Evolutionary conservation across 2,888 invertebrate species (phyloP), one percentile per base, ranked within the genome.

Genomic region (Laspeyria flexula): DNA sequence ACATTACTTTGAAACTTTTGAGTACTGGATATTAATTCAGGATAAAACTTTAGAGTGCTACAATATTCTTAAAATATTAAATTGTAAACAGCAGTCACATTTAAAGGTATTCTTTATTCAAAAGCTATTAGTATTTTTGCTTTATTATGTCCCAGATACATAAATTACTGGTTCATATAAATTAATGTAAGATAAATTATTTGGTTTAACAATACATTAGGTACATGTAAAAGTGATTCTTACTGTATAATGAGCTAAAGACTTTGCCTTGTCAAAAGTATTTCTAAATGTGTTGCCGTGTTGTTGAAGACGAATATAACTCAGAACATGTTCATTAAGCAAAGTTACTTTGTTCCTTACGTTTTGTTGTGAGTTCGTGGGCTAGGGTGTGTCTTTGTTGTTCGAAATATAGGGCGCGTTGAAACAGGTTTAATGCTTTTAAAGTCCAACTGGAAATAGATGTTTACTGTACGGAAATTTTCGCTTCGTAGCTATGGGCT

Each of bases 371-470:
- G 47, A 48, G 47, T 16, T 43, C 39, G 18, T 29, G 18, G 16
- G 30, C 37, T 31, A 29, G 33, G 58, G 59, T 35, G 62, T 46
- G 55, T 51, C 65, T 62, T 62, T 59, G 53, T 50, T 41, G 41
- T 49, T 3, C 11, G 44, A 57, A 65, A 65, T 56, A 59, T 52
- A 55, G 56, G 56, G 44, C 51, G 51, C 35, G 53, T 39, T 52
- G 39, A 48, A 40, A 15, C 25, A 42, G 54, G 46, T 57, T 55
- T 65, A 59, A 53, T 62, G 52, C 50, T 58, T 58, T 55, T 56
- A 56, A 60, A 60, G 34, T 30, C 18, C 37, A 42, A 60, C 56
- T 61, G 41, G 41, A 58, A 68, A 68, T 58, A 55, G 43, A 43
- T n/a, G 30, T 33, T 37, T 31, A 42, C 27, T 30, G 35, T 30